Percentiles rank a stretch among this genome's conserved stretches.
Evolutionary conservation across 2,888 invertebrate genomes (phyloP).

Genomic region (Choristoneura rosaceana): DNA sequence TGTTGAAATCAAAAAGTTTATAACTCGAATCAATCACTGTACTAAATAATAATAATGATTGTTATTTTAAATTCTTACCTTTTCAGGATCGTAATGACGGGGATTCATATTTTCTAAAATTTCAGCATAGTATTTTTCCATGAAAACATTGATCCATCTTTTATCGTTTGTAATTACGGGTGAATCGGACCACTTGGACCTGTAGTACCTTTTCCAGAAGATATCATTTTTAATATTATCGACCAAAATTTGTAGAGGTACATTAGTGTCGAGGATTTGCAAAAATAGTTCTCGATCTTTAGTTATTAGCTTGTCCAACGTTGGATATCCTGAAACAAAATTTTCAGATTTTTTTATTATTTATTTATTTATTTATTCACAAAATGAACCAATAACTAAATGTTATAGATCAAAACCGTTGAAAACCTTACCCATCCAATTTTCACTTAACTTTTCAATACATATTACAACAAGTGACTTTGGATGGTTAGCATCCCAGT

Average conservation of each 20-base stretch:
- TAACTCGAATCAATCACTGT: neutral
- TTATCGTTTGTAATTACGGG: conserved; percentile 60
- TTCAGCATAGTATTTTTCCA: conserved; percentile 77
- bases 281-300: conserved; percentile 77
- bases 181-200: conserved; percentile 67
- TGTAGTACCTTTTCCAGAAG: conserved; percentile 80
- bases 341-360: too few species aligned
- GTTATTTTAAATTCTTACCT: conserved; percentile 54
- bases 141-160: conserved; percentile 76
- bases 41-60: too few species aligned
- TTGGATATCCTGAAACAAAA: conserved; percentile 64
- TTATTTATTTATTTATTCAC: too few species aligned
- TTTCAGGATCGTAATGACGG: conserved; percentile 79
- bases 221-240: conserved; percentile 78
- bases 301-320: conserved; percentile 66
- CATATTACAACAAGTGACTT: conserved; percentile 78
- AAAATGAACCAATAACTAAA: too few species aligned
- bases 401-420: neutral
- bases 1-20: conserved; percentile 46
- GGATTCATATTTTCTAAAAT: conserved; percentile 81
- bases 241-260: conserved; percentile 74
- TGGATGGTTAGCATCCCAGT: conserved; percentile 80
- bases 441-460: conserved; percentile 75
- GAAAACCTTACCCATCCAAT: conserved; percentile 70
- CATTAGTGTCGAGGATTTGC: conserved; percentile 70